These are phyloP conservation scores for crab-eating macaque (Macaca fascicularis) DNA, from an alignment of 2,113 vertebrate genomes.

Conservation along the genomic window T2T-MFA8v1.1 NC_088395.1:115860001-115860500, in stretches of 20 bases:
- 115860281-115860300: not conserved
- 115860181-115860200: slow-evolving; percentile 14
- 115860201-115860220: not conserved
- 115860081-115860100: not conserved
- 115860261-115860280: not conserved
- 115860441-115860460: not conserved
- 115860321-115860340: not conserved
- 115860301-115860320: not conserved
- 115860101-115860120: not conserved
- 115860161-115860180: not conserved
- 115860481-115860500: not conserved
- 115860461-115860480: slow-evolving; percentile 14
- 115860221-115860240: not conserved
- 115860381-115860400: not conserved
- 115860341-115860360: not conserved
- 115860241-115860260: not conserved
- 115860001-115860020: not conserved
- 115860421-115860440: not conserved
- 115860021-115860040: slow-evolving; percentile 1
- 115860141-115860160: not conserved
- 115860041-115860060: not conserved
- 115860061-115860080: slow-evolving; percentile 28
- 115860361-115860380: not conserved
- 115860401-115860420: not conserved
- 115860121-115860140: not conserved